Conservation (phyloP, 2,797 vertebrate genomes). For the Hydrocynus forskahlii region DNA sequence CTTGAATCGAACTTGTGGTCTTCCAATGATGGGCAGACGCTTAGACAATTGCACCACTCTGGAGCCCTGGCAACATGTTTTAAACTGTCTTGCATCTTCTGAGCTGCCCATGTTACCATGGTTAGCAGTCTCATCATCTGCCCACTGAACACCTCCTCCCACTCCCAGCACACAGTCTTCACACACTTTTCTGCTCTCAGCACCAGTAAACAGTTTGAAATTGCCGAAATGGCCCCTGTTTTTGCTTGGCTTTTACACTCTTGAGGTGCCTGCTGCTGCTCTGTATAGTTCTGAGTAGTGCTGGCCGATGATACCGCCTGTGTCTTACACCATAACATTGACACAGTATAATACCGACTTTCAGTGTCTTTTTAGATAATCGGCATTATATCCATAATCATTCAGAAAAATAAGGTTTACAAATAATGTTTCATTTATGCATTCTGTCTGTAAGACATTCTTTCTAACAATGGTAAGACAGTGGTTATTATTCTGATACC, state of each 20-base stretch:
- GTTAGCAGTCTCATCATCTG: conserved; percentile 28
- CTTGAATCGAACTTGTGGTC: too few relatives aligned
- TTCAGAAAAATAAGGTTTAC: too few relatives aligned
- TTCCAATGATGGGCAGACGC: too few relatives aligned
- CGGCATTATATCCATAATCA: background rate
- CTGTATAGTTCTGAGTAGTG: background rate
- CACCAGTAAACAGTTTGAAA: conserved; percentile 15
- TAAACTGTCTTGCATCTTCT: background rate
- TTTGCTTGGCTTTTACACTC: background rate
- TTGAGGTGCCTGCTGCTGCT: background rate
- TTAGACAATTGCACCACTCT: too few relatives aligned
- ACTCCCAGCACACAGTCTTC: background rate
- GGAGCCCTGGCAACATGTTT: background rate
- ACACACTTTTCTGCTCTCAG: conserved; percentile 10
- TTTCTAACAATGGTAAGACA: too few relatives aligned
- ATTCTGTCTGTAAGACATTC: too few relatives aligned
- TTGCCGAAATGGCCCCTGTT: conserved; percentile 1
- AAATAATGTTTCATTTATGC: too few relatives aligned
- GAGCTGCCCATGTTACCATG: conserved; percentile 35
- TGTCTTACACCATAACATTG: too few relatives aligned
- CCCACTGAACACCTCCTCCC: conserved; percentile 11
- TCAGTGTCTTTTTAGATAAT: background rate
- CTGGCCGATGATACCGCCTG: too few relatives aligned
- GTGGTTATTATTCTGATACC: too few relatives aligned
- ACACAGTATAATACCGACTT: background rate